Conservation (phyloP, 1,140 invertebrate species). For the Daktulosphaira vitifoliae region DNA sequence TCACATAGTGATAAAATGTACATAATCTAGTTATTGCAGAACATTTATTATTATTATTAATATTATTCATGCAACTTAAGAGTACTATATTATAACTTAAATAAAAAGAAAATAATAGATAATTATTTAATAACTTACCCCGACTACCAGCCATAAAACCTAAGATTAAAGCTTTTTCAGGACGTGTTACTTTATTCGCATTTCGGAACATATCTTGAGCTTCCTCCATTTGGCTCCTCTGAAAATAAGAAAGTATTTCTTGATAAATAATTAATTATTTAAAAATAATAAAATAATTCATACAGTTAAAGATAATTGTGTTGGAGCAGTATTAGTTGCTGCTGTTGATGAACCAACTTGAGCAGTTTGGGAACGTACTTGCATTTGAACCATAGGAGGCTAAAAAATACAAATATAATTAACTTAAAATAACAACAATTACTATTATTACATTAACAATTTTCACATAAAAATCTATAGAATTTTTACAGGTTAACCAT, state of each 20-base stretch:
- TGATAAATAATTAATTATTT: neutral
- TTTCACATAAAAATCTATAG: too few species aligned
- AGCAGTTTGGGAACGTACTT: conserved; percentile 21
- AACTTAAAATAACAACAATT: neutral
- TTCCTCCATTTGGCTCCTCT: conserved; percentile 92
- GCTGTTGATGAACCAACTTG: conserved; percentile 33
- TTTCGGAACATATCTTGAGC: conserved; percentile 96
- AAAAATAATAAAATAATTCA: neutral
- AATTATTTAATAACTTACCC: conserved; percentile 49
- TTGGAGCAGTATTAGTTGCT: conserved; percentile 35
- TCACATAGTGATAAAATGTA: too few species aligned
- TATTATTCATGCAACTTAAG: too few species aligned
- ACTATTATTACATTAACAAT: neutral
- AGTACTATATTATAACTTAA: too few species aligned
- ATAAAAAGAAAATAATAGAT: neutral
- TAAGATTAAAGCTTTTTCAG: conserved; percentile 92
- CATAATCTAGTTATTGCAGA: too few species aligned
- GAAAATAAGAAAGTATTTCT: conserved; percentile 39
- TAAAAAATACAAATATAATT: conserved; percentile 1
- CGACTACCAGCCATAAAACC: conserved; percentile 96
- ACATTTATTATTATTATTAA: too few species aligned
- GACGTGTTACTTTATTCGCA: conserved; percentile 88
- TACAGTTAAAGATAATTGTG: conserved; percentile 23
- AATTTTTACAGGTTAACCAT: too few species aligned
- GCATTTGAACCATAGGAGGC: conserved; percentile 17